Evolutionary conservation across 2,888 invertebrate species (phyloP), one percentile per base, ranked within the genome.

Genomic region (Megamerina dolium): DNA sequence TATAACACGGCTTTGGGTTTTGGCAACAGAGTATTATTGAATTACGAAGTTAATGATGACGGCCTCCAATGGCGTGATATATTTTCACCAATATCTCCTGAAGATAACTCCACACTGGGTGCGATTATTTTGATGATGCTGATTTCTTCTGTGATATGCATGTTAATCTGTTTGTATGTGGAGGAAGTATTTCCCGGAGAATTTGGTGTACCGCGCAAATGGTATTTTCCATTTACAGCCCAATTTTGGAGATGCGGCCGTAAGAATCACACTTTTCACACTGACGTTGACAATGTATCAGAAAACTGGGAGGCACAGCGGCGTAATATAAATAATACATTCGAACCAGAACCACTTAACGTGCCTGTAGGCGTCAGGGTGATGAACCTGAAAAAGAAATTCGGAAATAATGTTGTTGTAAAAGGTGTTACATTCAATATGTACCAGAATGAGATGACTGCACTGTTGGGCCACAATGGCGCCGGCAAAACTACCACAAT

Each of bases 401-500:
- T 76, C 55, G 74, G 71, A 0, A 69, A 68, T 4, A 77, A 70
- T 62, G 63, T 74, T 18, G 86, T 81, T 2, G 85, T 87, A 0
- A 76, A 82, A 48, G 78, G 82, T 45, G 69, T 91, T 37, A 78
- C 78, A 12, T 59, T 91, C 47, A 87, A 87, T 57, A 85, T 94
- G 78, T 93, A 86, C 62, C 83, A 87, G 61, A 83, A 86, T 48
- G 91, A 94, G 73, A 91, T 93, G 48, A 92, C 92, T 0, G 89
- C 87, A 2, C 63, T 87, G n/a, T 70, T 89, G 30, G 87, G 87
- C 1, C 86, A 87, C 41, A 70, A 69, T 49, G 93, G 94, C 3
- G 93, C 93, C 36, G 93, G 93, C 9, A 94, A 94, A 74, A 91
- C 92, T 1, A 93, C 94, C 0, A 90, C 92, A 2, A 91, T 94